Evolutionary conservation across 2,113 vertebrate genomes (phyloP).

Genomic region (Trichomycterus rosablanca): DNA sequence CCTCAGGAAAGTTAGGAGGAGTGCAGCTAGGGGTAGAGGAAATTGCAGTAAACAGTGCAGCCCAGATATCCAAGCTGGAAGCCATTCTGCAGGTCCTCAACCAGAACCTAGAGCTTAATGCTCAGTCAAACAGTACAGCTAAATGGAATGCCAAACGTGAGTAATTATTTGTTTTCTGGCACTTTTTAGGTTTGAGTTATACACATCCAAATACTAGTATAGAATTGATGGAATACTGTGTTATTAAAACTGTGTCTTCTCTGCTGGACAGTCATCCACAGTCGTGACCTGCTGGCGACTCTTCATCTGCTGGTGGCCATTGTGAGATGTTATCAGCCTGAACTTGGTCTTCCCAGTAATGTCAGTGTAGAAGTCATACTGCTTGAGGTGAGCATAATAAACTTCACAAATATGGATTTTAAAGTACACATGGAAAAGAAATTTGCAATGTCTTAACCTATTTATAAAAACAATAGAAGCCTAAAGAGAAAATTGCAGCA

Average conservation of each 20-base stretch:
- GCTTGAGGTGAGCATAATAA: conserved; percentile 69
- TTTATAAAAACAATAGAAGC: too few relatives aligned
- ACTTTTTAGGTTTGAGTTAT: not conserved
- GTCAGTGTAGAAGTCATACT: conserved; percentile 79
- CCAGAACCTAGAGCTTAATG: conserved; percentile 61
- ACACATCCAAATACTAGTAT: not conserved
- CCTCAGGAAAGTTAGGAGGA: conserved; percentile 70
- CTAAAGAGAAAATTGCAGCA: too few relatives aligned
- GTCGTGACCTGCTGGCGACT: conserved; percentile 82
- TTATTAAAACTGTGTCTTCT: too few relatives aligned
- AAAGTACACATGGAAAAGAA: not conserved
- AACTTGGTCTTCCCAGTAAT: conserved; percentile 69
- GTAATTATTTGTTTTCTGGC: conserved; percentile 38
- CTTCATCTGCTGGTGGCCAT: conserved; percentile 89
- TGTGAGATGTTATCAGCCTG: conserved; percentile 73
- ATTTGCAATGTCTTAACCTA: not conserved
- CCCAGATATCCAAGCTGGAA: conserved; percentile 78
- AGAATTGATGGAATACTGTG: too few relatives aligned
- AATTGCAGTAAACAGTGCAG: conserved; percentile 69
- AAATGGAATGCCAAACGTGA: conserved; percentile 82
- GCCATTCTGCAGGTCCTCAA: conserved; percentile 69
- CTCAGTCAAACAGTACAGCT: conserved; percentile 52
- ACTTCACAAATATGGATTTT: not conserved
- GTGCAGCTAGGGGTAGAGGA: conserved; percentile 74
- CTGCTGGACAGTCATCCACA: conserved; percentile 71